These are phyloP conservation scores for Anas capensis DNA, from an alignment of 2,797 vertebrate species.

Conservation along the genomic window DNA sequence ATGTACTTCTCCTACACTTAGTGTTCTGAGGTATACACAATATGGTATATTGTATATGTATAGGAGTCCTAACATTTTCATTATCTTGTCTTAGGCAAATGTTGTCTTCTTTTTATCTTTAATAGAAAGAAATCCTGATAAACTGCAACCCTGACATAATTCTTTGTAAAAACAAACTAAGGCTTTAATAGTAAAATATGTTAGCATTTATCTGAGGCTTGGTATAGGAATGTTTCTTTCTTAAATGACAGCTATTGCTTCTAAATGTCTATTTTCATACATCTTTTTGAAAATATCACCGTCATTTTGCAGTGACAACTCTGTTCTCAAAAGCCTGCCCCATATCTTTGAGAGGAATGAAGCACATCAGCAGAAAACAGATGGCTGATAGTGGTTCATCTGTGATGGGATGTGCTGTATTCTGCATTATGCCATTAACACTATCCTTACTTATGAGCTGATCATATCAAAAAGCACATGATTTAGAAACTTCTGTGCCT, in stretches of 20 bases:
- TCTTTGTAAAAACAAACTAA: neutral
- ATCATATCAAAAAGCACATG: constrained; percentile 1
- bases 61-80: neutral
- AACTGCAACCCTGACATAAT: neutral
- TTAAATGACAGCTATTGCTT: neutral
- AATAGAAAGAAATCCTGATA: neutral
- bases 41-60: neutral
- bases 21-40: too few relatives aligned
- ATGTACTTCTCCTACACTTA: neutral
- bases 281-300: neutral
- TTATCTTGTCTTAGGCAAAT: neutral
- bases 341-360: constrained; percentile 9
- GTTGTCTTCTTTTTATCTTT: neutral
- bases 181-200: neutral
- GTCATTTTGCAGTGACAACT: neutral
- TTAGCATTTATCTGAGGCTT: neutral
- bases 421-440: neutral
- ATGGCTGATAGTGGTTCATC: neutral
- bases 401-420: neutral
- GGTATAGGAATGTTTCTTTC: neutral
- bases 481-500: neutral
- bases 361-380: constrained; percentile 27
- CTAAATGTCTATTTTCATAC: constrained; percentile 28
- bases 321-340: neutral
- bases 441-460: neutral